Conservation (phyloP, 2,797 vertebrate species). For the Tiaroga cobitis region DNA sequence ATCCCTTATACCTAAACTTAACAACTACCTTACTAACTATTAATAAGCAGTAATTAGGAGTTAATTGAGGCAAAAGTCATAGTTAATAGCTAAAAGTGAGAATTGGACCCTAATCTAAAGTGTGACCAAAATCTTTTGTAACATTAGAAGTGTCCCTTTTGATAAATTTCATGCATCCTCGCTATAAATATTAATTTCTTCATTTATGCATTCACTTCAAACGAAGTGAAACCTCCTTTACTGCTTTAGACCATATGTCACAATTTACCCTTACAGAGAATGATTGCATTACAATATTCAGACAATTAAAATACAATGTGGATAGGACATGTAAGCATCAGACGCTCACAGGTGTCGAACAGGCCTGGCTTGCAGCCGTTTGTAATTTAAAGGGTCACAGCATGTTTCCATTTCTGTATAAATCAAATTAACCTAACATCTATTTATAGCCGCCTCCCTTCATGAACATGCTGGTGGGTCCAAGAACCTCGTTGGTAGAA, state of each 20-base stretch:
- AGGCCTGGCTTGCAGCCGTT: conserved; percentile 66
- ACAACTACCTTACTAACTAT: too few relatives aligned
- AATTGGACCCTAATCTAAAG: too few relatives aligned
- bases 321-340: conserved; percentile 33
- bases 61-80: too few relatives aligned
- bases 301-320: conserved; percentile 7
- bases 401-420: conserved; percentile 74
- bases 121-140: too few relatives aligned
- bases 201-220: too few relatives aligned
- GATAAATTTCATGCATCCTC: not conserved
- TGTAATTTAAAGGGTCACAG: conserved; percentile 68
- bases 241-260: not conserved
- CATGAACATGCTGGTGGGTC: conserved; percentile 51
- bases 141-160: not conserved
- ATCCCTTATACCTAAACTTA: too few relatives aligned
- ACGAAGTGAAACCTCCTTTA: not conserved
- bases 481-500: conserved; percentile 47
- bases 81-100: too few relatives aligned
- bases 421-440: conserved; percentile 72
- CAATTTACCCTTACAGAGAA: conserved; percentile 16
- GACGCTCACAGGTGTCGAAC: conserved; percentile 65
- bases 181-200: not conserved
- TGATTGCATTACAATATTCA: conserved; percentile 22
- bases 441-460: conserved; percentile 66
- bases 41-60: too few relatives aligned